phyloP scores from a whole-genome alignment of 2,797 vertebrate species.

The Sternotherus odoratus region DNA sequence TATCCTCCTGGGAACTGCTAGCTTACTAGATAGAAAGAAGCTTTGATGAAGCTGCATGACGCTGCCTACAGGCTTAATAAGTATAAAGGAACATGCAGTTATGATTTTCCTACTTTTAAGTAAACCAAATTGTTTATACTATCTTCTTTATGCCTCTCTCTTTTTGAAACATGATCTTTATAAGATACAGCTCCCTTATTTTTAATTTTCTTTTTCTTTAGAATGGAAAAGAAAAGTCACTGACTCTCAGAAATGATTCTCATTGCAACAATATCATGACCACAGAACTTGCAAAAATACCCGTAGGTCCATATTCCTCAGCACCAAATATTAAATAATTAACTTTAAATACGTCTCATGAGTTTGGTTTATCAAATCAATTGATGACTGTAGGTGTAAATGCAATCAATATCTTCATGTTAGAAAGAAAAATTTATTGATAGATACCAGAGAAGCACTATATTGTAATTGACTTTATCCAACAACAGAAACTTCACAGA shows the following conservation, averaged over 20 bases:
- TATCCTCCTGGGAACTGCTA: neutral
- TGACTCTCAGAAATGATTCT: neutral
- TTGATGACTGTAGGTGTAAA: neutral
- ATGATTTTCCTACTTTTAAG: neutral
- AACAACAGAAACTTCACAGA: too few relatives aligned
- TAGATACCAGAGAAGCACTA: neutral
- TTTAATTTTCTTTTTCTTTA: neutral
- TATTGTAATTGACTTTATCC: too few relatives aligned
- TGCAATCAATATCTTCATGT: neutral
- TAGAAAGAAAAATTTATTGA: neutral
- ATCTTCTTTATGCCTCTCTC: neutral
- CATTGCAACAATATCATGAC: neutral
- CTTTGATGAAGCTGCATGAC: neutral
- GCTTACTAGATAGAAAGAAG: neutral
- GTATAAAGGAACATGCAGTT: neutral
- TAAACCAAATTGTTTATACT: neutral
- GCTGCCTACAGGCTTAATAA: neutral
- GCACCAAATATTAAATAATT: neutral
- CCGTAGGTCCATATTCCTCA: neutral
- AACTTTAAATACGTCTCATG: neutral
- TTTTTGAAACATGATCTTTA: neutral
- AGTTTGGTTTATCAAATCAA: neutral
- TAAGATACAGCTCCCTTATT: neutral
- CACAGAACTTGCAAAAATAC: neutral
- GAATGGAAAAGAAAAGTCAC: neutral